These are phyloP conservation scores for Scyliorhinus canicula DNA, from an alignment of 2,797 vertebrate species.

Conservation along the genomic window DNA sequence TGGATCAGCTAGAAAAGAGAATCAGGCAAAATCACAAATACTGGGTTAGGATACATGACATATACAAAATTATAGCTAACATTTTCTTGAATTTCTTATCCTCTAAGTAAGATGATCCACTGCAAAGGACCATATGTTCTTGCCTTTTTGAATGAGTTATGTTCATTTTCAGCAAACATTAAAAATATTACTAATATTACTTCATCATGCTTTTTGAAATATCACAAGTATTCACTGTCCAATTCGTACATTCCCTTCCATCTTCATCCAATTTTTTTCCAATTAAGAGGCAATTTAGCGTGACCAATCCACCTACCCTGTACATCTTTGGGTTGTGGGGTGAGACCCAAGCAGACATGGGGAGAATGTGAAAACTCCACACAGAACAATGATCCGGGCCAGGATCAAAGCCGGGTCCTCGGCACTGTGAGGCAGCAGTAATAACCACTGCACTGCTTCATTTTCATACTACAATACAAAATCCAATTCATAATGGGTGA, in stretches of 20 bases:
- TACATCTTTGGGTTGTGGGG: no score
- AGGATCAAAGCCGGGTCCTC: no score
- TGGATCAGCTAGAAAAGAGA: conserved; percentile 74
- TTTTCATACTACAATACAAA: neutral
- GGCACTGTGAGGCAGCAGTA: no score
- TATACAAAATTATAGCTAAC: neutral
- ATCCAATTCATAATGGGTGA: neutral
- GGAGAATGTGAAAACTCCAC: no score
- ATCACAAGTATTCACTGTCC: neutral
- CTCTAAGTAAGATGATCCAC: neutral
- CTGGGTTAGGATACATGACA: neutral
- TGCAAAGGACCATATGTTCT: neutral
- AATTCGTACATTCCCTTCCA: neutral
- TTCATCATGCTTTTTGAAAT: neutral
- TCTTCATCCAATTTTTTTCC: no score
- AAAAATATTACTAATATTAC: neutral
- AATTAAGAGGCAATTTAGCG: no score
- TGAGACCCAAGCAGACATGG: no score
- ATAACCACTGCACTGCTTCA: no score
- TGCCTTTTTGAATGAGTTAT: neutral
- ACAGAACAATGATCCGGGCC: no score
- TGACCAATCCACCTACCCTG: no score
- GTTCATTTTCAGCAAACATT: neutral
- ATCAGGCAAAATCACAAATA: neutral
- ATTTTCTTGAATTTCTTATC: neutral